Base-by-base conservation (phyloP, 1,140 invertebrate species). In the Platyura marginata region DNA sequence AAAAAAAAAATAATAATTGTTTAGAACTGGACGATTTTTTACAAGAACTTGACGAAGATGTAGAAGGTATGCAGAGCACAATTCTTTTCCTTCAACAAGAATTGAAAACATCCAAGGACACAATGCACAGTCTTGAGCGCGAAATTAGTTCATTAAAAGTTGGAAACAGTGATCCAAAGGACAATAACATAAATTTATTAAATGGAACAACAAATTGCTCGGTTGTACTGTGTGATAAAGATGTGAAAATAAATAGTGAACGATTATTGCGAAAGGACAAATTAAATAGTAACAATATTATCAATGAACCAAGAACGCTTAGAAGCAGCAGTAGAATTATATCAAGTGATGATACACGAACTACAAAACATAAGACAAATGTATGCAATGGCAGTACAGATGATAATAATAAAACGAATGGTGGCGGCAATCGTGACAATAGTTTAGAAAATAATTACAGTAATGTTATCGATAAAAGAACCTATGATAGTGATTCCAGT, bases 1-100 rank as follows among this genome's bases (percentile, higher is more conserved):
- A n/a, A 42, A 44, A n/a, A n/a, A n/a, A n/a, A n/a, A 8, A 33
- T 5, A 1, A 9, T 8, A 25, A 29, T 25, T 16, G 59, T 69
- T 57, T 54, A 89, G 92, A 96, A 65, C 63, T 95, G 50, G 92
- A 97, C 56, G 90, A 95, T 54, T 88, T 96, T 59, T 68, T 98
- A 21, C 83, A 91, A 62, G 93, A 97, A 56, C 62, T 97, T 40
- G 93, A 98, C 53, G 92, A 95, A 62, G 92, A 96, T 62, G 87
- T 96, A 11, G 93, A 98, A 64, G 92, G 91, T 4, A 93, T 98
- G 89, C 92, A 96, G 65, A 90, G 87, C 54, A 96, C 92, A 43
- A 93, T 97, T 51, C 78, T 88, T 56, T 87, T 86, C 62, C 69
- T 96, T 41, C 91, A 96, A 56, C 86, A 91, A 57, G 89, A 96